A percentile compares a stretch with the other conserved stretches of the same genome.
Conservation (phyloP, 2,888 invertebrate genomes). For the Disparrhopalites patrizii region DNA sequence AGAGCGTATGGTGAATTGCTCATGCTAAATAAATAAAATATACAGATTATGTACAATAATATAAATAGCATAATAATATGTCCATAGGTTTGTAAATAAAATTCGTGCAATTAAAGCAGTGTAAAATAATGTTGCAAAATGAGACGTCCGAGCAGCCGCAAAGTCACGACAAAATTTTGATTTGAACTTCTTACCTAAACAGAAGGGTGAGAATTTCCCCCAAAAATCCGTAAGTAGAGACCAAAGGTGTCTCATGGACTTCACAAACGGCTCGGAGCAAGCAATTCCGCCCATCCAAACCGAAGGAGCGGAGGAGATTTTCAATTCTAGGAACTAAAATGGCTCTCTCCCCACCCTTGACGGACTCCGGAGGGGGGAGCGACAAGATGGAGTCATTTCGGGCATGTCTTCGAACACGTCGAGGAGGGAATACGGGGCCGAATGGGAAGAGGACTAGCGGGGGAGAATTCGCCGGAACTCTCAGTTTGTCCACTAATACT, state of each 20-base stretch:
- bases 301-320: conserved; percentile 32
- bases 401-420: background rate
- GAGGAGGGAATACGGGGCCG: conserved; percentile 3
- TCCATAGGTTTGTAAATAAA: too few relatives aligned
- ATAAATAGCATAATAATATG: too few relatives aligned
- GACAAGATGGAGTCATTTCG: conserved; percentile 32
- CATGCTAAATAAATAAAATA: conserved; percentile 29
- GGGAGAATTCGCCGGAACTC: conserved; percentile 6
- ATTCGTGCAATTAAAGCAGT: too few relatives aligned
- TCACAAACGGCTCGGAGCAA: conserved; percentile 45
- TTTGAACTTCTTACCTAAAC: conserved; percentile 39
- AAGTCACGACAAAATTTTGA: background rate
- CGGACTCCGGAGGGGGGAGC: conserved; percentile 41
- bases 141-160: too few relatives aligned
- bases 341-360: conserved; percentile 44
- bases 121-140: background rate
- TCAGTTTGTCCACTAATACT: conserved; percentile 30
- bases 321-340: conserved; percentile 39
- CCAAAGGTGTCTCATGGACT: conserved; percentile 38
- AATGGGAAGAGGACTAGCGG: conserved; percentile 20
- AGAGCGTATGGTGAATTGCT: conserved; percentile 43
- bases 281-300: conserved; percentile 40
- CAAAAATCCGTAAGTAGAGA: conserved; percentile 38
- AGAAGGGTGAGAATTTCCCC: conserved; percentile 43
- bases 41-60: too few relatives aligned